Evolutionary conservation across 2,888 invertebrate species (phyloP).

Genomic region (Oscheius sp.): DNA sequence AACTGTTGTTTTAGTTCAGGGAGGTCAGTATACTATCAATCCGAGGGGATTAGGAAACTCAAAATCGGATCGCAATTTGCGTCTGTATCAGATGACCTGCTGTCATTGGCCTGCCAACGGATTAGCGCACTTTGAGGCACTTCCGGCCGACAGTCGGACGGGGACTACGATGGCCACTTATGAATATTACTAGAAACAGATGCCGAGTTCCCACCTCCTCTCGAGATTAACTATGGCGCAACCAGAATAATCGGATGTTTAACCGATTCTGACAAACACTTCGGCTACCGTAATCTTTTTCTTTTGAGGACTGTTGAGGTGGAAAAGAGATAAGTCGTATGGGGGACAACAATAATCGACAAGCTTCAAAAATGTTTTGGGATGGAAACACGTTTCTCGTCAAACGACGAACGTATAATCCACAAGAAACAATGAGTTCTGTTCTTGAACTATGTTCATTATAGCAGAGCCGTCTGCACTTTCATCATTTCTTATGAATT

Average conservation of each 20-base stretch:
- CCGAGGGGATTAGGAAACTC: neutral
- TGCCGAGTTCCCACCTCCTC: slow-evolving; percentile 19
- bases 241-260: slow-evolving; percentile 28
- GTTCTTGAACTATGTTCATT: too few species aligned
- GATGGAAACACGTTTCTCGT: too few species aligned
- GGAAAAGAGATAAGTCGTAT: too few species aligned
- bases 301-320: slow-evolving; percentile 3
- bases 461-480: too few species aligned
- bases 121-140: slow-evolving; percentile 19
- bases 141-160: slow-evolving; percentile 12
- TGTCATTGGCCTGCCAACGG: slow-evolving; percentile 24
- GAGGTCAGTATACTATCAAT: too few species aligned
- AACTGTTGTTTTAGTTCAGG: neutral
- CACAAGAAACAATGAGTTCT: too few species aligned
- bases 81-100: slow-evolving; percentile 29
- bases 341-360: too few species aligned
- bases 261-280: slow-evolving; percentile 29
- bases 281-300: slow-evolving; percentile 14
- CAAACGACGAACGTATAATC: too few species aligned
- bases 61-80: slow-evolving; percentile 17
- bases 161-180: too few species aligned
- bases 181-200: slow-evolving; percentile 2
- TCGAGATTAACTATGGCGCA: slow-evolving; percentile 8
- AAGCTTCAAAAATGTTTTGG: too few species aligned
- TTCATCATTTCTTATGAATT: too few species aligned